Base-by-base conservation (phyloP, 2,888 invertebrate species). In the Pardosa pseudoannulata region DNA sequence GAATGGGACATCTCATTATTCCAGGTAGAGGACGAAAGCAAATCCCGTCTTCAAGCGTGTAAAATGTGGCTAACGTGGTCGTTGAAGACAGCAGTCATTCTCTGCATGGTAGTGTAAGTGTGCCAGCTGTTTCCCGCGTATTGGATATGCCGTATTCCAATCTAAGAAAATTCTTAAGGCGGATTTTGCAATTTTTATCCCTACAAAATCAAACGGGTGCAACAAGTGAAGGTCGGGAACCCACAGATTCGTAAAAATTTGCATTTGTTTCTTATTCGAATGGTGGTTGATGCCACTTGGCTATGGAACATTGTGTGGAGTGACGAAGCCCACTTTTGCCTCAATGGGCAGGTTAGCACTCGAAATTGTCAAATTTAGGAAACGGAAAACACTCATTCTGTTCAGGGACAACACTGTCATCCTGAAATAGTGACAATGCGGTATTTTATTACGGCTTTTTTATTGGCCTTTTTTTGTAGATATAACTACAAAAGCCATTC, bases 401-500 rank as follows among this genome's bases (percentile, higher is more conserved):
- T 46, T 16, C 16, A 46, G 16, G 41, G 16, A 46, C 41, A 46
- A 46, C 19, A 6, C 13, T 50, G 19, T 23, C 32, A 62, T 73
- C 23, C 73, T 62, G 13, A n/a, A 23, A 62, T n/a, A n/a, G n/a
- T n/a, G 31, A 31, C 6, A 46, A 2, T 46, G 16, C 16, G 41
- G 41, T 11, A 16, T 46, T 11, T 2, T 13, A 56, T 50, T 50
- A 2, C 13, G 0, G 32, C 46, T 50, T 50, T 23, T 31, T 46
- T 19, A 29, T 0, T 50, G n/a, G 23, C 29, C 1, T 29, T 9
- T 29, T 72, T 72, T 72, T 31, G 6, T 16, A 46, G 9, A 5
- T 11, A 72, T 50, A 71, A 46, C 11, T 46, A 0, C 71, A 46
- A 72, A 50, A 32, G 7, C 1, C 31, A 72, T 72, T 23, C 23